Percentiles rank a stretch among this genome's conserved stretches.
phyloP scores from a whole-genome alignment of 2,113 vertebrate species.

The Dasyornis broadbenti region DNA sequence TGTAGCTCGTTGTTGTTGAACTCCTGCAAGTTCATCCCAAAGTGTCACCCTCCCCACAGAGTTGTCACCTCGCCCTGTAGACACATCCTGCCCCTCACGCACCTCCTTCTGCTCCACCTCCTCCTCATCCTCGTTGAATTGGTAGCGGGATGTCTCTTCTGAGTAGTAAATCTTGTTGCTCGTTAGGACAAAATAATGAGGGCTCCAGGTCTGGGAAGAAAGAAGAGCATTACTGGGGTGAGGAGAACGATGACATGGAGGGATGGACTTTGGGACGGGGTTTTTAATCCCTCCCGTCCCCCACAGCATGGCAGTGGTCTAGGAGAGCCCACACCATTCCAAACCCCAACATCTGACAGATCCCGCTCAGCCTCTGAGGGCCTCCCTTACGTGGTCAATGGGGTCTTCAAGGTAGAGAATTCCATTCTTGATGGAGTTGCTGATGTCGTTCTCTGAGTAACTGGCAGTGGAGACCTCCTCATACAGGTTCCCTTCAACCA shows the following conservation, averaged over 20 bases:
- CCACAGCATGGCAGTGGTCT: neutral
- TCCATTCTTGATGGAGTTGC: slow-evolving; percentile 86
- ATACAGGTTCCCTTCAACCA: slow-evolving; percentile 83
- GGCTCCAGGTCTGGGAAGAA: slow-evolving; percentile 79
- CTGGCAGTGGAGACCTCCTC: slow-evolving; percentile 83
- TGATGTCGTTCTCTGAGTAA: slow-evolving; percentile 86
- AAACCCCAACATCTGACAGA: neutral
- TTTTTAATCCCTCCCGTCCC: neutral
- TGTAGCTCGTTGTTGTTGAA: slow-evolving; percentile 87
- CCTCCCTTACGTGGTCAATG: slow-evolving; percentile 78
- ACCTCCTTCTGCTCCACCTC: slow-evolving; percentile 82
- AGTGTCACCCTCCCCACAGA: neutral
- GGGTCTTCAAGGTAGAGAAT: slow-evolving; percentile 87
- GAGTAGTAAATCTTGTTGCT: slow-evolving; percentile 89
- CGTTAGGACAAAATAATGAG: slow-evolving; percentile 85
- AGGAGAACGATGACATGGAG: neutral
- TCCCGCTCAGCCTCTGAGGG: accelerated
- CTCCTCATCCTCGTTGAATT: slow-evolving; percentile 82
- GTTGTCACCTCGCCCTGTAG: accelerated
- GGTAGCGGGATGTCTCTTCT: slow-evolving; percentile 83
- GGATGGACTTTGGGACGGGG: neutral
- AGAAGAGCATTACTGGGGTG: neutral
- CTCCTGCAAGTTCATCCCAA: slow-evolving; percentile 64
- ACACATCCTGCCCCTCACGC: accelerated
- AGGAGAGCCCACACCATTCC: neutral